Base-by-base conservation (phyloP, 2,888 invertebrate genomes). In the Ophraella communa region DNA sequence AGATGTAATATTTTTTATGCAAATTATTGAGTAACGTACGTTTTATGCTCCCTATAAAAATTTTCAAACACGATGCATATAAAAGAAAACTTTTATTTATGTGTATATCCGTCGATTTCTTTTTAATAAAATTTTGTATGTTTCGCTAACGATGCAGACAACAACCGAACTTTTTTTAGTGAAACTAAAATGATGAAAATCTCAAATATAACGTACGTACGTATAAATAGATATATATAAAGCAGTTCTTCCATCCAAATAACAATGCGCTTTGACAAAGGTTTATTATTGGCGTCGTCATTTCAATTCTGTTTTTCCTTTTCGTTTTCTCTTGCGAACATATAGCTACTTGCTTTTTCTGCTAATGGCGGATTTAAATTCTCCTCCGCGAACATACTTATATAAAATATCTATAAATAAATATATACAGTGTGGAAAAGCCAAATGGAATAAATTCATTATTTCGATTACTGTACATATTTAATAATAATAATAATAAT, bases 271-370 rank as follows among this genome's bases (percentile, higher is more conserved):
- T 74, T 74, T 74, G 75, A 78, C 79, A 79, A 80, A 79, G 78
- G 75, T 78, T 77, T 80, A 79, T 80, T 80, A 77, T 78, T 76
- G 77, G 79, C 78, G 76, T 80, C 80, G 76, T 80, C 80, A 80
- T 67, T 66, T 60, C 45, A 44, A 65, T 42, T 52, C 57, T 65
- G 33, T 56, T 57, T 65, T 74, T 69, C 70, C 51, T 67, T 57
- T 66, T 65, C 58, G 66, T 69, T 63, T 73, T 68, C 73, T 74
- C 76, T 78, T 73, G 72, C 74, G 74, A 71, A 33, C 70, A n/a
- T n/a, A n/a, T n/a, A 75, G 77, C 76, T 77, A 77, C 77, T 78
- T 79, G 76, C 74, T 71, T 68, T 71, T 69, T 72, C 73, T 71
- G 77, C 80, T 80, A 80, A 80, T 80, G 79, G 79, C 72, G 78